Evolutionary conservation across 2,888 invertebrate genomes (phyloP).

Genomic region (Invenusta paracnida): DNA sequence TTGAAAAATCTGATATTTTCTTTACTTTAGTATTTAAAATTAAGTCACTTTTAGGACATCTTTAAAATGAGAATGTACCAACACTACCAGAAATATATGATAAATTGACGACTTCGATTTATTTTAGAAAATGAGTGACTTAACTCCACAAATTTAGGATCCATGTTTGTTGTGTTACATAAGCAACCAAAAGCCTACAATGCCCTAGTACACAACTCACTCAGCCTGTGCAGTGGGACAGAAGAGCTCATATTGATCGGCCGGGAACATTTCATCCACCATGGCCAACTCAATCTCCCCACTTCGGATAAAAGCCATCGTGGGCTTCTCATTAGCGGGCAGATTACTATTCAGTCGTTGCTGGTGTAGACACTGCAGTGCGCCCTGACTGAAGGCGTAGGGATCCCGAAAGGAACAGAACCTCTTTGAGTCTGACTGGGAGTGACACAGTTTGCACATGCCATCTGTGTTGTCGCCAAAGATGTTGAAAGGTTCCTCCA

Average conservation of each 20-base stretch:
- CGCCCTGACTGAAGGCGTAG: slow-evolving; percentile 77
- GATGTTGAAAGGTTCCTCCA: slow-evolving; percentile 82
- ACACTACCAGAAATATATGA: too few species aligned
- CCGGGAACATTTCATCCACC: not conserved
- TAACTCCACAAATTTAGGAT: too few species aligned
- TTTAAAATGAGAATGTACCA: too few species aligned
- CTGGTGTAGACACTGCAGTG: slow-evolving; percentile 68
- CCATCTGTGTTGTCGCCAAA: slow-evolving; percentile 65
- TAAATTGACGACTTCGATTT: too few species aligned
- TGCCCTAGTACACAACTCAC: not conserved
- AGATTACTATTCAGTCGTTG: not conserved
- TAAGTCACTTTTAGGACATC: too few species aligned
- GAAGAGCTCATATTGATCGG: slow-evolving; percentile 10
- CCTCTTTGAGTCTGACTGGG: slow-evolving; percentile 59
- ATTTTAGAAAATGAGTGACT: too few species aligned
- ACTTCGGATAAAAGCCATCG: slow-evolving; percentile 15
- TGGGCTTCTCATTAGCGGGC: not conserved
- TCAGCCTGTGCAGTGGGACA: slow-evolving; percentile 33
- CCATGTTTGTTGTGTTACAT: too few species aligned
- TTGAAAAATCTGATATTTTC: too few species aligned
- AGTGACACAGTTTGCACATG: slow-evolving; percentile 73
- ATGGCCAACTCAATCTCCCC: slow-evolving; percentile 25
- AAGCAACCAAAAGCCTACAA: too few species aligned
- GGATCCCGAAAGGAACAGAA: slow-evolving; percentile 63
- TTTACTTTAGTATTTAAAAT: too few species aligned